Conservation (phyloP, 2,113 vertebrate genomes). For the Lonchura striata region DNA sequence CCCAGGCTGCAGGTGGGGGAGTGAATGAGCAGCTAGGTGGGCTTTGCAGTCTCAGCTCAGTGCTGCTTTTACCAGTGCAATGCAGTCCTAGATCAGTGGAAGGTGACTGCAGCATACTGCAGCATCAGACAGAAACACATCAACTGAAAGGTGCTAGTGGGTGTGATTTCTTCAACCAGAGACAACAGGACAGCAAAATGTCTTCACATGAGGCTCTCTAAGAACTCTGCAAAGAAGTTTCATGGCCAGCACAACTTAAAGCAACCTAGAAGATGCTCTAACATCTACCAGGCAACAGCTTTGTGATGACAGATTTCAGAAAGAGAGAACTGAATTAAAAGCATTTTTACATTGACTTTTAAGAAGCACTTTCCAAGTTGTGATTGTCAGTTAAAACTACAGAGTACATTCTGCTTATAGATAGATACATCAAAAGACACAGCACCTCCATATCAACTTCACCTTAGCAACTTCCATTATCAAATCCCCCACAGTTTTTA, state of each 20-base stretch:
- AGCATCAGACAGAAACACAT: not conserved
- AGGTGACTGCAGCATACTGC: not conserved
- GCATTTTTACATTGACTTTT: not conserved
- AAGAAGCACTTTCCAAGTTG: not conserved
- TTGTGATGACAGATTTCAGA: not conserved
- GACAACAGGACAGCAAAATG: not conserved
- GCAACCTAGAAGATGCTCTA: not conserved
- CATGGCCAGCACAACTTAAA: not conserved
- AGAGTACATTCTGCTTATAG: not conserved
- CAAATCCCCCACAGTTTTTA: not conserved
- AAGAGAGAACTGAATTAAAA: not conserved
- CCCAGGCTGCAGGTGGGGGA: not conserved
- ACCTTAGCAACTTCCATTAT: not conserved
- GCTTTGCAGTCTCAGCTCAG: not conserved
- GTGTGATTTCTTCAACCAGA: not conserved
- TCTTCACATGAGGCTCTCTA: not conserved
- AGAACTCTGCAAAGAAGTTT: not conserved
- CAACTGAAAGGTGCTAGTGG: rapidly evolving
- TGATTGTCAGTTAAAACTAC: not conserved
- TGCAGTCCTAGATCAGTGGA: not conserved
- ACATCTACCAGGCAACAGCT: not conserved
- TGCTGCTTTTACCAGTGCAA: not conserved
- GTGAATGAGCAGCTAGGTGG: not conserved
- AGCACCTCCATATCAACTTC: not conserved
- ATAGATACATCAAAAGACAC: not conserved